phyloP scores from a whole-genome alignment of 2,113 vertebrate genomes.

The Channa maculata region DNA sequence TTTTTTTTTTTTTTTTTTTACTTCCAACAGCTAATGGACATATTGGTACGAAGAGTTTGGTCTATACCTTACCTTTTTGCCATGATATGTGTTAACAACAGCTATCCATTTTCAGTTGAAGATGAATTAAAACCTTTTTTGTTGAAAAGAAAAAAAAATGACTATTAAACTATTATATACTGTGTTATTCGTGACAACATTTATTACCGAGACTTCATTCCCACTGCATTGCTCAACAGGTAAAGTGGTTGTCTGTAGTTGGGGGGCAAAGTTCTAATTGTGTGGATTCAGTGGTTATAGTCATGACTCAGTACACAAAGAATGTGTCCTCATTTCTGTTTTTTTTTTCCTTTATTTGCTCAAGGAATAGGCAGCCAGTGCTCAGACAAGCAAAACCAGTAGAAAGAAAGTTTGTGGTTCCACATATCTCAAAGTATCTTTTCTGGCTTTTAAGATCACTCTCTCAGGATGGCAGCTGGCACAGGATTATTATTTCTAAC shows the following conservation, averaged over 20 bases:
- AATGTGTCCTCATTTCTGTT: constrained; percentile 56
- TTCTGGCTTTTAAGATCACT: neutral
- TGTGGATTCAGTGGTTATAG: constrained; percentile 37
- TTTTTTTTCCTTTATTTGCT: neutral
- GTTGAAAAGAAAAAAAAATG: too few species aligned
- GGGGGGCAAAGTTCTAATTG: constrained; percentile 31
- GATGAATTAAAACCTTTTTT: too few species aligned
- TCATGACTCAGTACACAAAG: constrained; percentile 41
- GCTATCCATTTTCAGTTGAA: too few species aligned
- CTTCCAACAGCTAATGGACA: too few species aligned
- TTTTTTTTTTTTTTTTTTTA: too few species aligned
- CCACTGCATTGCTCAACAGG: constrained; percentile 29
- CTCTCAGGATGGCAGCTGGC: too few species aligned
- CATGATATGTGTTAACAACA: too few species aligned
- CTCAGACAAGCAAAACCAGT: neutral
- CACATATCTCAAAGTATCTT: neutral
- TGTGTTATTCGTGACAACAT: neutral
- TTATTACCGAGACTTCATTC: constrained; percentile 6
- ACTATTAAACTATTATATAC: too few species aligned
- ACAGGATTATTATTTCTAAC: too few species aligned
- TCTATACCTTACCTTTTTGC: too few species aligned
- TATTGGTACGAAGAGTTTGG: too few species aligned
- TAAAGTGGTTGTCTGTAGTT: constrained; percentile 25
- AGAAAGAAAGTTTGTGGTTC: neutral
- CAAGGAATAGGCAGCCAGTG: neutral